Base-by-base conservation (phyloP, 2,888 invertebrate genomes). In the Silvanus unidentatus region DNA sequence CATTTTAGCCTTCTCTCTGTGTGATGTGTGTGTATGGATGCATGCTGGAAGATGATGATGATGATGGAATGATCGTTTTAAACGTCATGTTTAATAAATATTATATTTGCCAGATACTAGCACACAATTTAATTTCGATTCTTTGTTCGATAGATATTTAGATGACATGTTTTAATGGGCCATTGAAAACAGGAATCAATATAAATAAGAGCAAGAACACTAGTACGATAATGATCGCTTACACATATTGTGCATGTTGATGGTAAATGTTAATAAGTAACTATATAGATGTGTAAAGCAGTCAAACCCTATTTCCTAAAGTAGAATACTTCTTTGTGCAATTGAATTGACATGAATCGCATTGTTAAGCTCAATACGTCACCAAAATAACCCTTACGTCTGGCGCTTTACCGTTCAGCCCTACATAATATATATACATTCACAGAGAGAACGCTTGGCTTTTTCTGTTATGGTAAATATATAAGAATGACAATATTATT, bases 401-500 rank as follows among this genome's bases (percentile, higher is more conserved):
- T 54, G 52, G 52, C 48, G 56, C 53, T 56, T 54, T 56, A 57
- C 55, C 53, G 57, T 54, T 50, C 58, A 58, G 49, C 35, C 35
- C 42, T 35, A 37, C 5, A 13, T 32, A 32, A 22, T 22, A 22
- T 22, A 22, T 8, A 22, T 45, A 38, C 22, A 28, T 37, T 28
- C 37, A n/a, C 22, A 39, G 40, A 22, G 16, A 13, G 39, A 35
- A 44, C 46, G 55, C 55, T 58, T 53, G 60, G 56, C 61, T 65
- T 64, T 64, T 66, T 65, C 63, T 65, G 65, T 66, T 66, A 66
- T 66, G 66, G 67, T 68, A 68, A 68, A 68, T 66, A 65, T 64
- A 64, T 62, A 71, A 70, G 70, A 70, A 70, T 69, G 71, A 68
- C 69, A 71, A 70, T 71, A 71, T 70, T 71, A 70, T 71, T 70